phyloP scores from a whole-genome alignment of 2,888 invertebrate genomes.

The Morpho helenor region DNA sequence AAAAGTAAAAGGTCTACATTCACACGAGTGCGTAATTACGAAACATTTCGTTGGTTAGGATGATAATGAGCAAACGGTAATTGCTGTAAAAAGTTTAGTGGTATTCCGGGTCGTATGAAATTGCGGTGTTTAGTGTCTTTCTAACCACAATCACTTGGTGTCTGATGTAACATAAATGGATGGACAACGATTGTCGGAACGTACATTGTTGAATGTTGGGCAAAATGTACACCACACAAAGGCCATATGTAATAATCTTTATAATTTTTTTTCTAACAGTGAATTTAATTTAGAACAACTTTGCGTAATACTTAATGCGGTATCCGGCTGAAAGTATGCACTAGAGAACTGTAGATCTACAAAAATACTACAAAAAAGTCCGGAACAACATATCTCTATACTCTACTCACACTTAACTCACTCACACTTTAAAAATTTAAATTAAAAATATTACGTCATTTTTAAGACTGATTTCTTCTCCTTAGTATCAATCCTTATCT shows the following conservation, averaged over 20 bases:
- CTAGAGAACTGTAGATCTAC: no score
- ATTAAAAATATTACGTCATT: no score
- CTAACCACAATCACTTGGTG: conserved; percentile 29
- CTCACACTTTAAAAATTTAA: no score
- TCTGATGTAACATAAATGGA: conserved; percentile 29
- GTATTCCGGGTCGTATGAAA: conserved; percentile 16
- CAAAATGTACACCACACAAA: conserved; percentile 20
- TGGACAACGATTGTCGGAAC: conserved; percentile 30
- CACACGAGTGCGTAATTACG: not conserved
- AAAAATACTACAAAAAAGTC: no score
- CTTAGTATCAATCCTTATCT: no score
- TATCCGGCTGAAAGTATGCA: no score
- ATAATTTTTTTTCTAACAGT: no score
- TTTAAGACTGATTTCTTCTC: no score
- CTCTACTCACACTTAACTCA: no score
- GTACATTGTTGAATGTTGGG: conserved; percentile 21
- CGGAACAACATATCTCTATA: no score
- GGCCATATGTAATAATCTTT: conserved; percentile 12
- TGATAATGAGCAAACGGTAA: not conserved
- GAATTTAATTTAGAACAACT: no score
- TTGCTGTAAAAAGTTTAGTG: conserved; percentile 10
- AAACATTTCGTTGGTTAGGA: conserved; percentile 6
- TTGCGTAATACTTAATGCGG: no score
- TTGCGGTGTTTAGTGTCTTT: conserved; percentile 20
- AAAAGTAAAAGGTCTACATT: not conserved